Conservation (phyloP, 2,113 vertebrate species). For the Isurus oxyrinchus region DNA sequence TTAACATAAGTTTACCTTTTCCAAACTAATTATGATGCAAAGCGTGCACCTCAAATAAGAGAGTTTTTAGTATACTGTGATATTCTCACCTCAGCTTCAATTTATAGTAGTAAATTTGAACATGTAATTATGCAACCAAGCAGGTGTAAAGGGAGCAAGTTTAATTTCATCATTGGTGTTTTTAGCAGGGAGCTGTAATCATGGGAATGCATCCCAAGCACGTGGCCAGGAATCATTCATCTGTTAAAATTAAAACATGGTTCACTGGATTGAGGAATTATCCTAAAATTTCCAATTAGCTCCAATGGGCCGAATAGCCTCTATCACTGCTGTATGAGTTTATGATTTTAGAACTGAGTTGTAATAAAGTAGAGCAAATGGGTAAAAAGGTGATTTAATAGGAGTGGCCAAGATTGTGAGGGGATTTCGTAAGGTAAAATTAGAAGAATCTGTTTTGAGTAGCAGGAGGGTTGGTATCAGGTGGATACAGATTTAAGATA, state of each 20-base stretch:
- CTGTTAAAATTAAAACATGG: not conserved
- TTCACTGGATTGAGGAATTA: not conserved
- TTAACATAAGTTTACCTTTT: not conserved
- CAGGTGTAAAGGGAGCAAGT: not conserved
- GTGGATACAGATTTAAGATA: not conserved
- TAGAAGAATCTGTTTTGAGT: not conserved
- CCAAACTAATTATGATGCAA: not conserved
- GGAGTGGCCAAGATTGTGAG: too few relatives aligned
- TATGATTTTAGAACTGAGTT: not conserved
- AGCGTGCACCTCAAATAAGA: not conserved
- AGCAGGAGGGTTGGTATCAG: not conserved
- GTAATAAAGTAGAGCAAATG: not conserved
- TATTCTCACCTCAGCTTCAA: not conserved
- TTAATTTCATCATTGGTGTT: not conserved
- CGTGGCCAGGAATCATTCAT: not conserved
- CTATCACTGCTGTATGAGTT: not conserved
- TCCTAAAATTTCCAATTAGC: not conserved
- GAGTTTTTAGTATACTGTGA: not conserved
- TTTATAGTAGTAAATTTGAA: not conserved
- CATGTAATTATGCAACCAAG: not conserved
- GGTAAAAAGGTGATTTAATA: too few relatives aligned
- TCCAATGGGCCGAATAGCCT: not conserved
- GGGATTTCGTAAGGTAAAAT: not conserved
- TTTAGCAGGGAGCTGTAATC: not conserved
- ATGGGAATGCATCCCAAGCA: not conserved